Evolutionary conservation across 2,888 invertebrate species (phyloP), one percentile per base, ranked within the genome.

Genomic region (Cacoxenus indagator): DNA sequence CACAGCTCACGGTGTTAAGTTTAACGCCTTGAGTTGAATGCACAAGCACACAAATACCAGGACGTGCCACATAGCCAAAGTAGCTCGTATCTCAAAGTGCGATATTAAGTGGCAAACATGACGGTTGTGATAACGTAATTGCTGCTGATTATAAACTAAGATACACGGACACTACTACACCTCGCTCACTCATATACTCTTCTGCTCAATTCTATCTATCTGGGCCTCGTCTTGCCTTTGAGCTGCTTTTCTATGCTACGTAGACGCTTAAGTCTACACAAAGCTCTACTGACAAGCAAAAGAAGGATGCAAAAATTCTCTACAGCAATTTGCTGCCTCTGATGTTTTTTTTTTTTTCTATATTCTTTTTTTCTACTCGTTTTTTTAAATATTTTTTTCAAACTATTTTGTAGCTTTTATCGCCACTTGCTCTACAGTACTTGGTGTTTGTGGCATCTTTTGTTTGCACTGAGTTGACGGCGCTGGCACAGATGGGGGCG

Each of bases 101-200:
- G 75, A 76, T 75, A 75, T 75, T 73, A 73, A 75, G 76, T 73
- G 76, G 74, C 73, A 72, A 74, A 73, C 73, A 73, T 71, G 68
- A 70, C 70, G 73, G 75, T 68, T 71, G 68, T 68, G 76, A 74
- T 74, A 70, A 70, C 75, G 72, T 73, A 76, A 77, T 77, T 75
- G 72, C 73, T 70, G 69, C 69, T 74, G 75, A 77, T 76, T 73
- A 72, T 69, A 71, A 69, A 71, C 71, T 64, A 46, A 59, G 66
- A 67, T 67, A 59, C 59, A 24, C 51, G 14, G 26, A 19, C 6
- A 48, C 48, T 55, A 1, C 26, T 55, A 11, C 55, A 11, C 24
- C 26, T 24, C n/a, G 54, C 11, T n/a, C n/a, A n/a, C n/a, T 11
- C 37, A 8, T 11, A 37, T 5, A 6, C 37, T 37, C 37, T 37